Conservation (phyloP, 2,797 vertebrate species). For the Notolepis coatsorum region DNA sequence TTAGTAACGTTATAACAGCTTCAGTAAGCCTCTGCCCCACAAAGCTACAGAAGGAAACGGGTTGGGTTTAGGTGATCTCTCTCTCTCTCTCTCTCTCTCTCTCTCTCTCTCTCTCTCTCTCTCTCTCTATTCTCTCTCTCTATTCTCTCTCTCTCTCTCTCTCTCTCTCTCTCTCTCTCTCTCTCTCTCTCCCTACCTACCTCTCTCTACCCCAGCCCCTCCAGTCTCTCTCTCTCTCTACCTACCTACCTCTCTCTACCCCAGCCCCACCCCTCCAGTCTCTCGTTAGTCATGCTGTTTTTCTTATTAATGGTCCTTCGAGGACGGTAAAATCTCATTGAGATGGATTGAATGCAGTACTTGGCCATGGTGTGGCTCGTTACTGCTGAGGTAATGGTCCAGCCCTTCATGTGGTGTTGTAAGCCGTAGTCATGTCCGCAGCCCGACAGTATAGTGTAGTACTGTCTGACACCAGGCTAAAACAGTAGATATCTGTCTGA, state of each 20-base stretch:
- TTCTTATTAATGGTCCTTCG: constrained; percentile 53
- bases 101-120: no score
- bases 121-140: no score
- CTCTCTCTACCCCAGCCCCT: no score
- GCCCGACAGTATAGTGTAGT: constrained; percentile 13
- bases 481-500: no score
- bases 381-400: constrained; percentile 51
- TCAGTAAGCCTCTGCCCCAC: constrained; percentile 4
- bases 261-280: neutral
- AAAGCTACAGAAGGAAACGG: constrained; percentile 3
- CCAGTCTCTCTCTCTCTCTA: no score
- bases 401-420: constrained; percentile 2
- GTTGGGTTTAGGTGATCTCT: constrained; percentile 21
- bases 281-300: constrained; percentile 66
- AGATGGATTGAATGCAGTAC: constrained; percentile 44
- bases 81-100: neutral
- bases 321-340: constrained; percentile 65
- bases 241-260: constrained; percentile 38
- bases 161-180: constrained; percentile 35
- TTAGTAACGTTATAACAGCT: no score
- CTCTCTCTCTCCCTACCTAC: neutral
- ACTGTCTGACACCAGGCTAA: no score
- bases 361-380: constrained; percentile 59
- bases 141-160: no score
- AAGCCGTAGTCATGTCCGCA: constrained; percentile 6